Base-by-base conservation (phyloP, 2,888 invertebrate species). In the Ommatoiulus sabulosus region DNA sequence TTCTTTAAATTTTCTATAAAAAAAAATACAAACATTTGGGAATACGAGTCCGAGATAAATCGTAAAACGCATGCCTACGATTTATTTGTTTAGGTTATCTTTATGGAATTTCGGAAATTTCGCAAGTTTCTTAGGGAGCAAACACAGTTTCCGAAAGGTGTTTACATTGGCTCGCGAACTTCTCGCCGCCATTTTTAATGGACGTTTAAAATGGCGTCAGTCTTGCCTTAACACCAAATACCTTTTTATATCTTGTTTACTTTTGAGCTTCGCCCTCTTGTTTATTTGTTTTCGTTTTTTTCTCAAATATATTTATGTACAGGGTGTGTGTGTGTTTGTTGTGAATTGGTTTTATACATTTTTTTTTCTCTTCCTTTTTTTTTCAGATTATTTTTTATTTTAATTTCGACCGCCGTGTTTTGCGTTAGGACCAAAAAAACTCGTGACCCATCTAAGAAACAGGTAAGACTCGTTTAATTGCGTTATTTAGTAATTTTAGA, bases 361-460 rank as follows among this genome's bases (percentile, higher is more conserved):
- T 0, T 4, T 52, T 52, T 52, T 63, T 63, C 20, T 20, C 35
- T 35, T 35, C 35, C 35, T 35, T 35, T 35, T 35, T 35, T 63
- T 63, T 63, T 63, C 63, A 63, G 63, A 63, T 63, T 63, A 63
- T 63, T 63, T 63, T 63, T 63, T 20, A 63, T 63, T 63, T 63
- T 63, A 20, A 63, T 63, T 63, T 63, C 63, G 7, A 20, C n/a
- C 63, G 63, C 63, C 63, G 63, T 63, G 63, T 7, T 63, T 63
- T 63, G 63, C 20, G 63, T 20, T 17, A 63, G 63, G 63, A 63
- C 63, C 20, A 63, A 63, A 20, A 63, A 63, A 20, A 63, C n/a
- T 10, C n/a, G 63, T 6, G 63, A 63, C 20, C n/a, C 12, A 20
- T 15, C 20, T 5, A 63, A 63, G 10, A 63, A 63, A 63, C 63